These are phyloP conservation scores for Slavum lentiscoides DNA, from an alignment of 2,888 invertebrate genomes.

Conservation along the genomic window DNA sequence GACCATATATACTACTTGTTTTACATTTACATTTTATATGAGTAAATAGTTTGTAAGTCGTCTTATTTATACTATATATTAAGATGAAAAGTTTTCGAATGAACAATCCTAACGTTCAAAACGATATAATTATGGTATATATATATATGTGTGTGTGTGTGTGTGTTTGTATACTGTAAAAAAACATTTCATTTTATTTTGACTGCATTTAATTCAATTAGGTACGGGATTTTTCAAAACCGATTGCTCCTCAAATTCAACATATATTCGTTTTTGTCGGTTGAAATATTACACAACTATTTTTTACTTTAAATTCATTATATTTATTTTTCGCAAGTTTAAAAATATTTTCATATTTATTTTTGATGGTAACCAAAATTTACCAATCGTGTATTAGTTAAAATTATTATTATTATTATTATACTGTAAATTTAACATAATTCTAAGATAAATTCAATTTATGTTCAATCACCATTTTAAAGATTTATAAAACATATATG, in stretches of 20 bases:
- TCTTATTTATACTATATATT: too few relatives aligned
- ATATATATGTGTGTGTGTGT: too few relatives aligned
- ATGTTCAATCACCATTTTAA: not conserved
- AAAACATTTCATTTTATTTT: too few relatives aligned
- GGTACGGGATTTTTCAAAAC: too few relatives aligned
- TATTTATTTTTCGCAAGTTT: not conserved
- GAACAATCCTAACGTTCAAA: too few relatives aligned
- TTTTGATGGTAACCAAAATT: not conserved
- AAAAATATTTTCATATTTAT: slow-evolving; percentile 6
- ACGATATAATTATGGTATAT: too few relatives aligned
- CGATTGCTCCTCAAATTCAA: too few relatives aligned
- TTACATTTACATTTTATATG: slow-evolving; percentile 3
- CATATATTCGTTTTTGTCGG: too few relatives aligned
- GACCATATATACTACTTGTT: slow-evolving; percentile 9
- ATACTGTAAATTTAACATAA: not conserved
- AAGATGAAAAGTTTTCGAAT: too few relatives aligned
- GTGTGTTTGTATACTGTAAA: too few relatives aligned
- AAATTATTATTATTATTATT: slow-evolving; percentile 7
- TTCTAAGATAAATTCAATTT: slow-evolving; percentile 5
- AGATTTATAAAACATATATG: not conserved
- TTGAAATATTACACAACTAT: too few relatives aligned
- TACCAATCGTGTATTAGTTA: not conserved
- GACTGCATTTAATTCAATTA: too few relatives aligned
- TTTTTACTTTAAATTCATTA: slow-evolving; percentile 4
- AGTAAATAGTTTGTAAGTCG: not conserved